Percentiles rank a stretch among this genome's conserved stretches.
Conservation (phyloP, 2,113 vertebrate genomes). For the Gymnogyps californianus region DNA sequence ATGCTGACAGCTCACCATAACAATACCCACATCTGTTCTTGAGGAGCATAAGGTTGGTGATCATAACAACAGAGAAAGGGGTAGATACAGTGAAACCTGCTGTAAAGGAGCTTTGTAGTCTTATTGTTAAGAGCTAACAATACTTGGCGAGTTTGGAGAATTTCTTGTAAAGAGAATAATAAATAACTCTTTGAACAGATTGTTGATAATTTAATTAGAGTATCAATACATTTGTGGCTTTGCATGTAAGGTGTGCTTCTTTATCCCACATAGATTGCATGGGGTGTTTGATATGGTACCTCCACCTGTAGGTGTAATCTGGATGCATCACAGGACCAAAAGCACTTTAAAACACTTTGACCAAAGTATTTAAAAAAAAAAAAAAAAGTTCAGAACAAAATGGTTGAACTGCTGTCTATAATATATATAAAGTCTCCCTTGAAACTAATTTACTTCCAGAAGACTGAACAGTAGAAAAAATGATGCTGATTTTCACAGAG, state of each 20-base stretch:
- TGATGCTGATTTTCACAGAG: not conserved
- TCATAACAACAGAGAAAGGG: not conserved
- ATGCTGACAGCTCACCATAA: not conserved
- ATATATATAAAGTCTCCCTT: not conserved
- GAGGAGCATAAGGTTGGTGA: rapidly evolving
- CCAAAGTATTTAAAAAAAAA: not conserved
- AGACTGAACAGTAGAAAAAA: not conserved
- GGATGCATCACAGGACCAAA: not conserved
- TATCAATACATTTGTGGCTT: not conserved
- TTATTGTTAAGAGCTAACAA: not conserved
- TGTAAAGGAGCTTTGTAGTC: not conserved
- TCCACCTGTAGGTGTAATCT: not conserved
- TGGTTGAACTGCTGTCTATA: not conserved
- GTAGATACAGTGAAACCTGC: not conserved
- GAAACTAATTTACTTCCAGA: not conserved
- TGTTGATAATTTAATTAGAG: not conserved
- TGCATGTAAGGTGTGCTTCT: not conserved
- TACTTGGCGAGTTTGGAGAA: not conserved
- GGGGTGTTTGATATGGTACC: not conserved
- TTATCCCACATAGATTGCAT: not conserved
- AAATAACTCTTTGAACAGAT: not conserved
- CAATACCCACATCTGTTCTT: not conserved
- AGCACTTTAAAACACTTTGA: not conserved
- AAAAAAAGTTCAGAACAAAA: not conserved
- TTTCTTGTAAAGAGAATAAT: not conserved